These are phyloP conservation scores for Seira musarum DNA, from an alignment of 2,888 invertebrate species.

Conservation along the genomic window DNA sequence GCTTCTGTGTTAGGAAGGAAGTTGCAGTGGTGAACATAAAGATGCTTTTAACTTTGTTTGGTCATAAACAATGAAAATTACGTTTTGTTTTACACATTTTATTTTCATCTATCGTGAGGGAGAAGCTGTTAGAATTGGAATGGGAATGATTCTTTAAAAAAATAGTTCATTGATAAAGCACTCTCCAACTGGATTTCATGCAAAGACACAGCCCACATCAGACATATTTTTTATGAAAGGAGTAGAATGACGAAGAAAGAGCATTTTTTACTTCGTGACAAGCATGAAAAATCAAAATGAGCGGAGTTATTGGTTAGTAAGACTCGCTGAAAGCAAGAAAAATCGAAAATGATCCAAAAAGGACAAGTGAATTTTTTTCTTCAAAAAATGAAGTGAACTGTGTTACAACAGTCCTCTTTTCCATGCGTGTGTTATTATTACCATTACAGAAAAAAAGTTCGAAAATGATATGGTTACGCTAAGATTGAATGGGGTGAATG, in stretches of 20 bases:
- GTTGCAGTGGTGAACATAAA: slow-evolving; percentile 47
- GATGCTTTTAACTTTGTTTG: slow-evolving; percentile 54
- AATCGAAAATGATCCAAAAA: slow-evolving; percentile 62
- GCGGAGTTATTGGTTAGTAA: neutral
- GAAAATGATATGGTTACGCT: neutral
- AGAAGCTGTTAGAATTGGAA: too few relatives aligned
- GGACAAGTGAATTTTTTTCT: slow-evolving; percentile 46
- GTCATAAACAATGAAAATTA: slow-evolving; percentile 49
- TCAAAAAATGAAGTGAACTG: neutral
- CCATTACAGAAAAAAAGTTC: neutral
- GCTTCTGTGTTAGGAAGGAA: slow-evolving; percentile 38
- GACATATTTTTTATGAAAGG: slow-evolving; percentile 12
- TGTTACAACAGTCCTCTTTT: slow-evolving; percentile 31
- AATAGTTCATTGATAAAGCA: neutral
- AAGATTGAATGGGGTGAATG: too few relatives aligned
- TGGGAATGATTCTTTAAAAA: neutral
- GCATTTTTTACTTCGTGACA: slow-evolving; percentile 53
- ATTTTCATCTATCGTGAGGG: neutral
- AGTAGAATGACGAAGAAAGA: slow-evolving; percentile 27
- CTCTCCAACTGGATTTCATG: neutral
- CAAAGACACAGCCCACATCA: neutral
- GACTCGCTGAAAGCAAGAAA: slow-evolving; percentile 44
- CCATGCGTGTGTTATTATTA: slow-evolving; percentile 30
- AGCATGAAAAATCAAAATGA: slow-evolving; percentile 48
- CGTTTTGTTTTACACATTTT: slow-evolving; percentile 38